Evolutionary conservation across 2,113 vertebrate genomes (phyloP), one percentile per base, ranked within the genome.

Genomic region (Alaudala cheleensis): DNA sequence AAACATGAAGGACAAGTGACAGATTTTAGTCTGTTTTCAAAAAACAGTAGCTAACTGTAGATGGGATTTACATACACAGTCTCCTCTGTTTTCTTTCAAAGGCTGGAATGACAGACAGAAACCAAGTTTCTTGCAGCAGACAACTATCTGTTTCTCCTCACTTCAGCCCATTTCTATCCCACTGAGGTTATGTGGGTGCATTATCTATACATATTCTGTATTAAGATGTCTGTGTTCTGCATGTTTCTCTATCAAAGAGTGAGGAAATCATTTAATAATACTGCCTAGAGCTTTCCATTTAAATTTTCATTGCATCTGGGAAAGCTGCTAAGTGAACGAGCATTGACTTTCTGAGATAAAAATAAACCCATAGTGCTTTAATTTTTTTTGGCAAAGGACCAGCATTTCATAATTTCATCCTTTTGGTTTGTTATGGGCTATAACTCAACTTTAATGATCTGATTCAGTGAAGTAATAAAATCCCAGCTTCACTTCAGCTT

Each of bases 401-500:
- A 97, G 45, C 73, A 94, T 97, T 97, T 97, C 92, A 81, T 96
- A 95, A 97, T 98, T 98, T 96, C 89, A 96, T 93, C 95, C 50
- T 95, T 88, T 92, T 89, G 69, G 90, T 95, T 96, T 92, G 78
- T 97, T 97, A 97, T 87, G 93, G 90, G 42, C 94, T 94, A 94
- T 98, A 97, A 97, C 93, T 98, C 97, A 97, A 54, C 93, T 97
- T 96, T 98, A 98, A 98, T 97, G 96, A 97, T 96, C 93, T 96
- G 84, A 96, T 90, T 98, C 94, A 91, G 79, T 93, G 92, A 96
- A 97, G 97, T 97, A 60, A 97, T 97, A 97, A 97, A 96, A 97
- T 91, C 72, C 25, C 67, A 90, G 71, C 76, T 95, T 96, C 29
- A 15, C 88, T 85, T 86, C 92, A 88, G 72, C 45, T 42, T 82